Percentiles rank a stretch among this genome's conserved stretches.
phyloP scores from a whole-genome alignment of 1,140 invertebrate genomes.

The Calephelis virginiensis region DNA sequence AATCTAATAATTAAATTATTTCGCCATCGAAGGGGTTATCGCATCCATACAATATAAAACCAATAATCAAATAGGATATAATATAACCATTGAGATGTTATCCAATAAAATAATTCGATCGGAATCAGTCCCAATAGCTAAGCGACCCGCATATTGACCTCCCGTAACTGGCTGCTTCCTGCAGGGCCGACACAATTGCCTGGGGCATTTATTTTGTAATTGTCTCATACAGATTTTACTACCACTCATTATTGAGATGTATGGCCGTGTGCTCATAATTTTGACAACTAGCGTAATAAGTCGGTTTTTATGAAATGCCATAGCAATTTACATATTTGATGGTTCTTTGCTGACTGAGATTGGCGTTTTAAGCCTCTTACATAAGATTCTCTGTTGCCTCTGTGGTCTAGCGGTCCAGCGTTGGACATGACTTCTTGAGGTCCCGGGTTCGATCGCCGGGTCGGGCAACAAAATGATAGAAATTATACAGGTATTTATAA shows the following conservation, averaged over 20 bases:
- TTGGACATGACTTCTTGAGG: too few species aligned
- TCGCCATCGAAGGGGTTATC: too few species aligned
- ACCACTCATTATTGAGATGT: neutral
- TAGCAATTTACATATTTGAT: too few species aligned
- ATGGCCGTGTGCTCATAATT: neutral
- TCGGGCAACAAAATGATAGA: too few species aligned
- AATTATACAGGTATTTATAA: too few species aligned
- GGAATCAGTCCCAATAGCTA: conserved; percentile 10
- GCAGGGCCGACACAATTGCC: neutral
- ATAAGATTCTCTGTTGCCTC: too few species aligned
- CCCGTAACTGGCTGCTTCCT: neutral
- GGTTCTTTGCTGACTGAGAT: too few species aligned
- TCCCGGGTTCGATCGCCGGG: too few species aligned
- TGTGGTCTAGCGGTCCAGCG: too few species aligned
- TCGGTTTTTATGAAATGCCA: neutral
- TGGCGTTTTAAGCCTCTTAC: too few species aligned
- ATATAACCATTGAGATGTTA: conserved; percentile 1
- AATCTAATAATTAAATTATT: too few species aligned
- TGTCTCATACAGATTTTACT: conserved; percentile 5
- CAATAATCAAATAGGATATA: neutral
- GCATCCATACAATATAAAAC: neutral
- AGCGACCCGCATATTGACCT: conserved; percentile 13
- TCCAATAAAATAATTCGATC: neutral
- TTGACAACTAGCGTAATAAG: too few species aligned
- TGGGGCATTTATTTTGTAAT: conserved; percentile 5